Percentiles rank a stretch among this genome's conserved stretches.
phyloP scores from a whole-genome alignment of 2,888 invertebrate species.

The Colostygia pectinataria region DNA sequence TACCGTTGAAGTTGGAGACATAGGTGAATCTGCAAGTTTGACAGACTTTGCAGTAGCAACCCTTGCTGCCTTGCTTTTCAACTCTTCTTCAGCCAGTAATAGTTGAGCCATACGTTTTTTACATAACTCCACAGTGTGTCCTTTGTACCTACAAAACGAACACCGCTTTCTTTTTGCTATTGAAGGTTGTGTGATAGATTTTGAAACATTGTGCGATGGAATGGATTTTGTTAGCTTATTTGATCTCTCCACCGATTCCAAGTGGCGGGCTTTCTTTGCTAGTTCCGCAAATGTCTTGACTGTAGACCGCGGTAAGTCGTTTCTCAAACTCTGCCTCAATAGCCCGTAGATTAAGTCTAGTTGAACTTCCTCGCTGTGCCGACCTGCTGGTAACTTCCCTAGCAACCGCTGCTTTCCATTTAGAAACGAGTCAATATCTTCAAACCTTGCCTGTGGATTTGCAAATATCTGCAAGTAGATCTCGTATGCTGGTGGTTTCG shows the following conservation, averaged over 20 bases:
- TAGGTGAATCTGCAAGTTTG: not conserved
- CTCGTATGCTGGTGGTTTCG: slow-evolving; percentile 2
- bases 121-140: slow-evolving; percentile 6
- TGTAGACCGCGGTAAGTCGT: not conserved
- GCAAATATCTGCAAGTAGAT: slow-evolving; percentile 5
- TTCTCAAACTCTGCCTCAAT: slow-evolving; percentile 2
- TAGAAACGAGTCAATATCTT: slow-evolving; percentile 5
- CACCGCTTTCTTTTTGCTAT: slow-evolving; percentile 11
- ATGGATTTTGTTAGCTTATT: not conserved
- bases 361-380: slow-evolving; percentile 10
- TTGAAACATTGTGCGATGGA: too few relatives aligned
- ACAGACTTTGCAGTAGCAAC: not conserved
- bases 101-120: slow-evolving; percentile 2
- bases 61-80: not conserved
- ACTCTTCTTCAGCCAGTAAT: not conserved
- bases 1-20: not conserved
- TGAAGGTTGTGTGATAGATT: not conserved
- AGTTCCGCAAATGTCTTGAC: slow-evolving; percentile 7
- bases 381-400: not conserved
- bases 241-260: not conserved
- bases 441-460: not conserved
- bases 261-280: not conserved
- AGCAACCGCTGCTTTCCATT: slow-evolving; percentile 1
- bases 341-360: slow-evolving; percentile 11
- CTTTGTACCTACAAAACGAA: slow-evolving; percentile 5